Conservation (phyloP, 2,797 vertebrate genomes). For the Callimico goeldii region DNA sequence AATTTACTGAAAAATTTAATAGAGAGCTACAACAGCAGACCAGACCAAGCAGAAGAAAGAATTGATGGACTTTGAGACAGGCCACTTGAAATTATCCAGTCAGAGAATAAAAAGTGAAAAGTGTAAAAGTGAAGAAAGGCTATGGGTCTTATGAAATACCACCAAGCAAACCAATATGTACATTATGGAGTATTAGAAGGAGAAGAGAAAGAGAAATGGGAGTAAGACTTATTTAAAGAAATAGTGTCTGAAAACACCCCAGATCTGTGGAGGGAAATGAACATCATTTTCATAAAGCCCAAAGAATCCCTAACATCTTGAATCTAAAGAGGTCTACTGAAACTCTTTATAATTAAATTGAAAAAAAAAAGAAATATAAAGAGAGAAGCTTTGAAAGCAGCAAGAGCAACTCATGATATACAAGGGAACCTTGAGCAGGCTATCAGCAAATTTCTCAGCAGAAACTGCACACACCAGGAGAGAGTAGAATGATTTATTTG, state of each 20-base stretch:
- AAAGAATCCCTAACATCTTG: background rate
- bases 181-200: background rate
- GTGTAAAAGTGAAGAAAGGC: background rate
- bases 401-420: background rate
- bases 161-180: background rate
- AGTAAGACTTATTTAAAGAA: background rate
- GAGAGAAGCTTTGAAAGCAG: background rate
- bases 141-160: background rate
- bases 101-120: background rate
- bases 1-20: background rate
- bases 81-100: background rate
- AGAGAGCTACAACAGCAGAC: background rate
- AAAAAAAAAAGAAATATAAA: background rate
- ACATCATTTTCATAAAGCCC: background rate
- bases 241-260: background rate
- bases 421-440: background rate
- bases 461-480: background rate
- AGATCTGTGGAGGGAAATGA: background rate
- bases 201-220: background rate
- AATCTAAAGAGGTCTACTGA: background rate
- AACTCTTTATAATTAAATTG: background rate
- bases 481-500: background rate
- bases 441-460: background rate
- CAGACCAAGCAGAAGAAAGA: background rate
- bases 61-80: background rate